Evolutionary conservation across 2,888 invertebrate genomes (phyloP).

Genomic region (Mactromeris polynyma): DNA sequence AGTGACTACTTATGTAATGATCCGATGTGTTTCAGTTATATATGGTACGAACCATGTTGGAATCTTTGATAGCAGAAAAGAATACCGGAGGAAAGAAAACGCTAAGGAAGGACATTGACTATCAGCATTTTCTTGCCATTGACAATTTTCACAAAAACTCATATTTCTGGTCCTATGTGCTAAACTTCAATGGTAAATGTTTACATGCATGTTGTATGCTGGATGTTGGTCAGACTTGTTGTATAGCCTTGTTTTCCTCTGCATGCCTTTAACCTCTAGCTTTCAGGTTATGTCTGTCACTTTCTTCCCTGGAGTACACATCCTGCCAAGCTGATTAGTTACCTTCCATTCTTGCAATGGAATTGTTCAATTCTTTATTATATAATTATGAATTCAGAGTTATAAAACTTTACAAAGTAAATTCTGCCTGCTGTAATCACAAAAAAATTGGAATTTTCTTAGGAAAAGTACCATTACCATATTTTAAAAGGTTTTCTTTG

Average conservation of each 20-base stretch:
- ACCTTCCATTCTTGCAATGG: neutral
- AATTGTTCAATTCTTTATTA: neutral
- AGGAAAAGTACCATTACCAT: too few relatives aligned
- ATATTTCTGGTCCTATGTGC: conserved; percentile 98
- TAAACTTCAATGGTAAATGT: conserved; percentile 94
- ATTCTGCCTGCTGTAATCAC: too few relatives aligned
- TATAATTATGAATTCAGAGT: neutral
- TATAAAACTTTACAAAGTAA: neutral
- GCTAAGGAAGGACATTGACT: conserved; percentile 98
- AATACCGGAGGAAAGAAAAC: conserved; percentile 98
- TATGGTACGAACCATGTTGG: conserved; percentile 99
- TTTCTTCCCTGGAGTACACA: neutral
- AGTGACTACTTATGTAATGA: neutral
- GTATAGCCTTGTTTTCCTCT: neutral
- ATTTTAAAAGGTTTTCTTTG: too few relatives aligned
- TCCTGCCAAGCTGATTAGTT: neutral
- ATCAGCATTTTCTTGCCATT: conserved; percentile 96
- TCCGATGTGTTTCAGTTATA: conserved; percentile 92
- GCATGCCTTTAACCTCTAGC: conserved; percentile 34
- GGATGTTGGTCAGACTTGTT: neutral
- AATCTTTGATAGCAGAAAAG: conserved; percentile 98
- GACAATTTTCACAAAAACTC: conserved; percentile 98
- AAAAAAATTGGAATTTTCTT: too few relatives aligned
- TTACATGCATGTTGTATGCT: neutral
- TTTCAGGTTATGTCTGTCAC: conserved; percentile 22